Percentiles rank a stretch among this genome's conserved stretches.
Evolutionary conservation across 2,797 vertebrate genomes (phyloP).

Genomic region (Anguilla anguilla): DNA sequence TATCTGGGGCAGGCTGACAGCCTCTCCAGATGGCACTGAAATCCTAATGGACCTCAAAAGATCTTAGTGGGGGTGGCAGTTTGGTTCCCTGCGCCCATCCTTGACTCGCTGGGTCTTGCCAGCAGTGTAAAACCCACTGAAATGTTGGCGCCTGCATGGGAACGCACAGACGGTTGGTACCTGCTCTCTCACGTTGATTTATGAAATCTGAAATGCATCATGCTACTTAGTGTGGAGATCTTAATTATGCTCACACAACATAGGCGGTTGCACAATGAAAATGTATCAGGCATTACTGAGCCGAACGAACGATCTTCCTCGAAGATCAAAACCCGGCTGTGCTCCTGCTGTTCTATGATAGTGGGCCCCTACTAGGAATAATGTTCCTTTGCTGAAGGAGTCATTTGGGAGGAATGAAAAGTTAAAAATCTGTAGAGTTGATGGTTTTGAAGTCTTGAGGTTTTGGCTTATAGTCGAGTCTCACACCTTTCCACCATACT

Average conservation of each 20-base stretch:
- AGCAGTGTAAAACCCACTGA: slow-evolving; percentile 36
- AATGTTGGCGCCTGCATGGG: slow-evolving; percentile 42
- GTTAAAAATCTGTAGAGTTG: slow-evolving; percentile 27
- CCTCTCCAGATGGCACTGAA: slow-evolving; percentile 60
- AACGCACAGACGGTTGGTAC: slow-evolving; percentile 46
- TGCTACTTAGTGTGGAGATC: slow-evolving; percentile 52
- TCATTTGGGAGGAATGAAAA: slow-evolving; percentile 31
- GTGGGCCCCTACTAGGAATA: not conserved
- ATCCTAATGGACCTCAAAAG: slow-evolving; percentile 60
- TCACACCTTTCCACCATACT: slow-evolving; percentile 9
- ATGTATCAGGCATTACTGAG: slow-evolving; percentile 31
- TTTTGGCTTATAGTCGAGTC: slow-evolving; percentile 22
- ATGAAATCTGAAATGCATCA: slow-evolving; percentile 50
- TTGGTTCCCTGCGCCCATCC: slow-evolving; percentile 50
- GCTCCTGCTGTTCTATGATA: slow-evolving; percentile 7
- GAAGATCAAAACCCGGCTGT: slow-evolving; percentile 24
- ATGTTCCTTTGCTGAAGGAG: slow-evolving; percentile 20
- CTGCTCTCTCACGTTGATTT: slow-evolving; percentile 48
- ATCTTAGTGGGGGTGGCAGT: slow-evolving; percentile 57
- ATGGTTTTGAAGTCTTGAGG: slow-evolving; percentile 21
- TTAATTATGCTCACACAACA: slow-evolving; percentile 33
- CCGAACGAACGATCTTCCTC: slow-evolving; percentile 24
- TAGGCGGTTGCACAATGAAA: slow-evolving; percentile 27
- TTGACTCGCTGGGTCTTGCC: slow-evolving; percentile 50
- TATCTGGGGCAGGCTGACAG: slow-evolving; percentile 58